Percentiles rank a stretch among this genome's conserved stretches.
These are phyloP conservation scores for Trichonephila clavata DNA, from an alignment of 1,140 invertebrate genomes.

Conservation along the genomic window DNA sequence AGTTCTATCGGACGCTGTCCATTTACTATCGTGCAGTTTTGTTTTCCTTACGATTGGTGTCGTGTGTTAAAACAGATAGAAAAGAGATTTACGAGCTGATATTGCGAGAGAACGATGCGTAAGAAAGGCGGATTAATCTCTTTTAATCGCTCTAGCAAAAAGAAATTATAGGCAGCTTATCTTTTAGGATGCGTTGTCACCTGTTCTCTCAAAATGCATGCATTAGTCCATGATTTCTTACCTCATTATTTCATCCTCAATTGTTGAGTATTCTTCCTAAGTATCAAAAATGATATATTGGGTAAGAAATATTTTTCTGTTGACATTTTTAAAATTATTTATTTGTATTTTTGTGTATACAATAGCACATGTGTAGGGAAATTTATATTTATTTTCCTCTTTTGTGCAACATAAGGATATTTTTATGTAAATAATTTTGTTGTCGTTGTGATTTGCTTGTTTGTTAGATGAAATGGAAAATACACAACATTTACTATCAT, in stretches of 20 bases:
- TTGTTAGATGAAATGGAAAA: too few relatives aligned
- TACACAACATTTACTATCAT: too few relatives aligned
- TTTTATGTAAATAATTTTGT: not conserved
- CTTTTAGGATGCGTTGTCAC: slow-evolving; percentile 67
- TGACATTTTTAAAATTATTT: not conserved
- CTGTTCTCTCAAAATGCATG: slow-evolving; percentile 55
- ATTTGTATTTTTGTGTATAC: not conserved
- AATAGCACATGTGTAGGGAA: too few relatives aligned
- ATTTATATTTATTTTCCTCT: too few relatives aligned
- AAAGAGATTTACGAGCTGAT: slow-evolving; percentile 58
- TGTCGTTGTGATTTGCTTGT: not conserved
- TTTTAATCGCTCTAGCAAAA: slow-evolving; percentile 53
- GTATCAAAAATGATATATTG: slow-evolving; percentile 46
- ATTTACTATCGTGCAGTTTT: slow-evolving; percentile 36
- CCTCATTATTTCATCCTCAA: slow-evolving; percentile 38
- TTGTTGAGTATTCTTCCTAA: not conserved
- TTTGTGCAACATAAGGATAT: not conserved
- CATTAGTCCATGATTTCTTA: slow-evolving; percentile 34
- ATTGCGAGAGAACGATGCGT: not conserved
- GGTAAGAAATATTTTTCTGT: slow-evolving; percentile 32
- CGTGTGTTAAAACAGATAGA: slow-evolving; percentile 55
- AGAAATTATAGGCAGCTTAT: slow-evolving; percentile 66
- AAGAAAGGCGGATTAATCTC: slow-evolving; percentile 1
- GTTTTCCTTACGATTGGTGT: slow-evolving; percentile 54
- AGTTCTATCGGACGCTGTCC: not conserved